phyloP scores from a whole-genome alignment of 1,140 invertebrate species.

The Calephelis virginiensis region DNA sequence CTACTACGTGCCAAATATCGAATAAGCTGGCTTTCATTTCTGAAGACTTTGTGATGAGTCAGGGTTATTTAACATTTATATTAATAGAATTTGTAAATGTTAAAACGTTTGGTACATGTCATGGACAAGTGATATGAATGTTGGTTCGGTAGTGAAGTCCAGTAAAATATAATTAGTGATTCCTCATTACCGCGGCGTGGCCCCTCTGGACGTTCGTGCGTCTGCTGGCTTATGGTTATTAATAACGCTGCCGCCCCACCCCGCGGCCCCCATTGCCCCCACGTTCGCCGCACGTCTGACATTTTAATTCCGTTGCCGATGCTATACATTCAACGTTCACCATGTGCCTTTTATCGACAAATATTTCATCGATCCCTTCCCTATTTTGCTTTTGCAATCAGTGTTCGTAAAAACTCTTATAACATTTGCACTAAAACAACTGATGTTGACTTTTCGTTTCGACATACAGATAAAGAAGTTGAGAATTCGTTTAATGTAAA shows the following conservation, averaged over 20 bases:
- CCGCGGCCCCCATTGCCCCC: conserved; percentile 35
- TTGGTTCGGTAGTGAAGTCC: conserved; percentile 67
- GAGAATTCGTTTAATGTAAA: conserved; percentile 7
- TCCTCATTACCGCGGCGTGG: conserved; percentile 73
- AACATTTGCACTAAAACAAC: neutral
- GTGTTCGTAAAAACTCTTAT: neutral
- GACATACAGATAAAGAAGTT: neutral
- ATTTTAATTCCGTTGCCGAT: conserved; percentile 75
- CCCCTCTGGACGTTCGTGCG: conserved; percentile 75
- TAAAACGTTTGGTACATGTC: conserved; percentile 12
- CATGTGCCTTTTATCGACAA: conserved; percentile 62
- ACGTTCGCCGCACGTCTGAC: conserved; percentile 70
- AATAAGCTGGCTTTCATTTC: neutral
- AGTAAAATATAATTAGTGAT: conserved; percentile 78
- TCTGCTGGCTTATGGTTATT: conserved; percentile 77
- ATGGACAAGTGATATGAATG: conserved; percentile 44
- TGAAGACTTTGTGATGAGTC: neutral
- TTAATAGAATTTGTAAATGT: neutral
- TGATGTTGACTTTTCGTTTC: neutral
- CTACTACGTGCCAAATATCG: neutral
- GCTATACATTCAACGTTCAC: conserved; percentile 57
- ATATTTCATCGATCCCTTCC: conserved; percentile 52
- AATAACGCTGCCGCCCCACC: conserved; percentile 63
- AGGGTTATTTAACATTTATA: neutral
- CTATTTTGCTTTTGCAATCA: conserved; percentile 24